Conservation (phyloP, 2,888 invertebrate genomes). For the Oxytorus armatus region DNA sequence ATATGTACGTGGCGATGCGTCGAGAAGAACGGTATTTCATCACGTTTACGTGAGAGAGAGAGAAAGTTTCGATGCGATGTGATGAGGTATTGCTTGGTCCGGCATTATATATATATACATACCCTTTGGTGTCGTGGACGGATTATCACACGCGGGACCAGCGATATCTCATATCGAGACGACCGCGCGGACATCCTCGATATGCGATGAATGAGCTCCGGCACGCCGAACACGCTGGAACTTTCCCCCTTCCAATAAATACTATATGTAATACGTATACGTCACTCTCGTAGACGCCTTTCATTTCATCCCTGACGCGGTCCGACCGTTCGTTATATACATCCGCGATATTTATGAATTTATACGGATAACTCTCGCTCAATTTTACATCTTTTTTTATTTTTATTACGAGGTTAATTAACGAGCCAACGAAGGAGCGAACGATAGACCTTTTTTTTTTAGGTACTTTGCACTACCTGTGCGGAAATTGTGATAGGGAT, state of each 20-base stretch:
- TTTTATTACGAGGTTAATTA: not conserved
- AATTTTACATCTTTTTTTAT: not conserved
- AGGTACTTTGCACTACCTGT: too few relatives aligned
- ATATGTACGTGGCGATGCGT: not conserved
- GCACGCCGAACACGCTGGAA: slow-evolving; percentile 79
- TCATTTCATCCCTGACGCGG: slow-evolving; percentile 32
- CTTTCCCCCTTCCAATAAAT: slow-evolving; percentile 51
- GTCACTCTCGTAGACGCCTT: slow-evolving; percentile 40
- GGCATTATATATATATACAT: slow-evolving; percentile 73
- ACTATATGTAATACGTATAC: too few relatives aligned
- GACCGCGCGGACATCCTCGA: slow-evolving; percentile 78
- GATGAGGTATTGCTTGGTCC: slow-evolving; percentile 77
- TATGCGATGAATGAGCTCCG: slow-evolving; percentile 83
- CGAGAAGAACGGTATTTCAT: slow-evolving; percentile 77
- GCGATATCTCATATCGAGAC: slow-evolving; percentile 83
- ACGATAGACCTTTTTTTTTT: not conserved
- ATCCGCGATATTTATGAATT: slow-evolving; percentile 37
- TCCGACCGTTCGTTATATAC: slow-evolving; percentile 13
- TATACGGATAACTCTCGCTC: too few relatives aligned
- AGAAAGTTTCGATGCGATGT: slow-evolving; percentile 60
- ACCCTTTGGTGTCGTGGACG: slow-evolving; percentile 77
- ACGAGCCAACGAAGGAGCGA: not conserved
- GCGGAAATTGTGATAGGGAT: too few relatives aligned
- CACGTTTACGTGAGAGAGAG: slow-evolving; percentile 68
- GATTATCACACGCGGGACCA: slow-evolving; percentile 79